Evolutionary conservation across 2,888 invertebrate species (phyloP), one percentile per base, ranked within the genome.

Genomic region (Epiblema foenella): DNA sequence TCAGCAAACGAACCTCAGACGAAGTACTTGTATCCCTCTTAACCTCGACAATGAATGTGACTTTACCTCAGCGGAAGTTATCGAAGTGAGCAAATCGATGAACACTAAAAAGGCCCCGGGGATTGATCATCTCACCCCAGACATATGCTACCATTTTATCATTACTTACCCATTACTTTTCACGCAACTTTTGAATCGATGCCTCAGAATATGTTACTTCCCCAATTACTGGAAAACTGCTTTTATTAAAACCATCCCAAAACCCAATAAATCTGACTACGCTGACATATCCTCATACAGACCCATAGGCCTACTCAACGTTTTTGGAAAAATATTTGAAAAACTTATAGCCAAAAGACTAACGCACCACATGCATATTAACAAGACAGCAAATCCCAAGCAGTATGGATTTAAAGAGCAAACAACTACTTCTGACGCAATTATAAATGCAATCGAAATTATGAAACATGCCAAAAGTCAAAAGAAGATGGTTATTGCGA

Each of bases 221-320:
- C 52, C 52, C 18, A 52, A 20, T 2, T 20, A 18, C 18, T 52
- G 52, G 20, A 52, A 52, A 52, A 20, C 20, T 12, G 54, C 54
- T 12, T 54, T 24, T 15, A 54, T 52, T 9, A 52, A 52, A 52
- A 52, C 52, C 20, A 52, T 52, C 20, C 52, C 52, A 12, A 52
- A 52, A 52, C 52, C 52, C 5, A 52, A 52, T 10, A 52, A 52
- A 17, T 2, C 52, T 12, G 52, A 24, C 15, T 52, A 24, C 15
- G 52, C 20, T 9, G 52, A 52, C 8, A 20, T 15, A 9, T 24
- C 54, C 7, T 54, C 20, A 8, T 54, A 54, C 15, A 54, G 54
- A 24, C 54, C 24, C 15, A 54, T 54, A 24, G 15, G 18, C 12
- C 24, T 54, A 3, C 12, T 54, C 7, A 24, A 54, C 12, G 24